Evolutionary conservation across 2,797 vertebrate genomes (phyloP), one percentile per base, ranked within the genome.

Genomic region (Esox lucius): DNA sequence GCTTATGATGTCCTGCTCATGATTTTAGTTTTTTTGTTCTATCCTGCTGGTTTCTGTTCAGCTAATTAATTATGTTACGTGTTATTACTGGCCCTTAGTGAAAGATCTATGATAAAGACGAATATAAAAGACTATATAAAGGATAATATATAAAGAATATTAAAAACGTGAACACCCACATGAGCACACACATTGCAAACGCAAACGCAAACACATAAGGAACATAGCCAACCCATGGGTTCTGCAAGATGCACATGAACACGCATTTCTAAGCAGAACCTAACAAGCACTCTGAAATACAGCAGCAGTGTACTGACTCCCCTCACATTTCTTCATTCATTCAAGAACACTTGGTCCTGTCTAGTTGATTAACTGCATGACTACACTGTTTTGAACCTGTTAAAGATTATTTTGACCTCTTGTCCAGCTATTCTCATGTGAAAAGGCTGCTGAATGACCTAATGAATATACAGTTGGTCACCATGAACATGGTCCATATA

Each of bases 291-390:
- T 80, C 78, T 68, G 56, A 78, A 72, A 80, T 68, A 62, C 53
- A 59, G 53, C 53, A 11, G 70, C 79, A 72, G 70, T 73, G 24
- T 19, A 33, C 66, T 62, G 48, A 17, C 68, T 78, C 74, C 73
- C 73, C 72, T 28, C 16, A 56, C 3, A 15, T 61, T 12, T 17
- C 28, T n/a, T 84, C 75, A 64, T 74, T 24, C 28, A 83, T 74
- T 79, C 86, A 90, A 90, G 73, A 88, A 81, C 78, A 78, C 88
- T 61, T 86, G 87, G 90, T 92, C 72, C 83, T 86, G 89, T 73
- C 80, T 26, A 9, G 13, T 49, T 6, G 48, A 15, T 59, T 75
- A 75, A 90, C 72, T 85, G 84, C 85, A 84, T 24, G 65, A 88
- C 83, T 88, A 86, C 85, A 90, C 89, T 82, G 87, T 82, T 83